Base-by-base conservation (phyloP, 2,797 vertebrate genomes). In the Catharus ustulatus region DNA sequence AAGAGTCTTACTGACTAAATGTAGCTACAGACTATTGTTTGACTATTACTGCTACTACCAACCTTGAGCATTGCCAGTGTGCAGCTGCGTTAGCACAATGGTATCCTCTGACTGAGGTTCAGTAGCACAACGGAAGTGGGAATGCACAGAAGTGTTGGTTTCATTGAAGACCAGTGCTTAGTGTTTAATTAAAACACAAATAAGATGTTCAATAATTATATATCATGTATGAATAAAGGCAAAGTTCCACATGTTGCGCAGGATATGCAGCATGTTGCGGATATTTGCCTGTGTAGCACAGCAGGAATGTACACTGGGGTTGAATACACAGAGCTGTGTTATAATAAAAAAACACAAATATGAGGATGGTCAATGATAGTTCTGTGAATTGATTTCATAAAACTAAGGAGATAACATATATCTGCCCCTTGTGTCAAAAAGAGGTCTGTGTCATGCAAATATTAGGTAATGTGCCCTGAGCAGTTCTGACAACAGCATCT, bases 391-490 rank as follows among this genome's bases (percentile, higher is more conserved):
- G 13, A 43, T 73, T 66, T 81, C 26, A 42, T 64, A 42, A 72
- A 67, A 63, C 34, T 24, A 67, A 72, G 9, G 8, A 71, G 84
- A 42, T 15, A 77, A 26, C 30, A 46, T 17, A 46, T 17, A 75
- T 16, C 24, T 87, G 24, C 12, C n/a, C 40, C 40, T 42, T 79
- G 11, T 68, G 62, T 38, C 45, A 84, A 67, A 81, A 77, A 36
- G 32, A 67, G n/a, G 23, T 27, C 34, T 32, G 14, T 18, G 23
- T 77, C 71, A 62, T 3, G 15, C 5, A 51, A 76, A 74, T 10
- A 77, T 22, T n/a, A 62, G 6, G 22, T 13, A 52, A 9, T 0
- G 0, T 32, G 62, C 5, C 7, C 22, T 48, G 26, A 45, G 18
- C 9, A 79, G 45, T 59, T 90, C 46, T 68, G 38, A 54, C 55